Base-by-base conservation (phyloP, 2,888 invertebrate genomes). In the Oligia fasciuncula region DNA sequence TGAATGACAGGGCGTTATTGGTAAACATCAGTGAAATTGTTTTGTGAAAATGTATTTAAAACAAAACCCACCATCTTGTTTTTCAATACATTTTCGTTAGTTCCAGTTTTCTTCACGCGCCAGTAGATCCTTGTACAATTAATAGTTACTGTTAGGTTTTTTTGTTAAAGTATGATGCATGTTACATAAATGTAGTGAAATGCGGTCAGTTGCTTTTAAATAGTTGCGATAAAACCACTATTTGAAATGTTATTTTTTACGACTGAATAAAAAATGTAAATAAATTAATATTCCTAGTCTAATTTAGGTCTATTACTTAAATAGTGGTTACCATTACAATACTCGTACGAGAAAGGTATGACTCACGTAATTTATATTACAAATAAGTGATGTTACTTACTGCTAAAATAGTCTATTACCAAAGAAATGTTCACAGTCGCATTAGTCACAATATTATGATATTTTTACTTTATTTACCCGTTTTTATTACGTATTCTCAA, bases 191-290 rank as follows among this genome's bases (percentile, higher is more conserved):
- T 46, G 54, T 79, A 66, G 60, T 67, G 13, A 65, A 79, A 75
- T 49, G 81, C 81, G 87, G 83, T 84, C 81, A 83, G 80, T 80
- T 82, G 77, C 68, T 81, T 78, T 81, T 83, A 81, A 71, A 80
- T 70, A 81, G 54, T 78, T 77, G 77, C 82, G 40, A 79, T 83
- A 76, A 75, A 83, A 71, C 74, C 80, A 79, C 88, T 86, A 86
- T 87, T 88, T 91, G 79, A 82, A 85, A 80, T 66, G 40, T 85
- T 86, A 84, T 78, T 87, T 85, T 92, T 92, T 93, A 91, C 87
- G 94, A 95, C 94, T 94, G 93, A 94, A 92, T 91, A 90, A 92
- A 92, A 90, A 91, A 89, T 94, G 94, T 95, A 94, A 93, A 94
- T 95, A 94, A 93, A 92, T 92, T 91, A 92, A 86, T 88, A 90